Conservation (phyloP, 2,113 vertebrate species). For the Pantherophis guttatus region DNA sequence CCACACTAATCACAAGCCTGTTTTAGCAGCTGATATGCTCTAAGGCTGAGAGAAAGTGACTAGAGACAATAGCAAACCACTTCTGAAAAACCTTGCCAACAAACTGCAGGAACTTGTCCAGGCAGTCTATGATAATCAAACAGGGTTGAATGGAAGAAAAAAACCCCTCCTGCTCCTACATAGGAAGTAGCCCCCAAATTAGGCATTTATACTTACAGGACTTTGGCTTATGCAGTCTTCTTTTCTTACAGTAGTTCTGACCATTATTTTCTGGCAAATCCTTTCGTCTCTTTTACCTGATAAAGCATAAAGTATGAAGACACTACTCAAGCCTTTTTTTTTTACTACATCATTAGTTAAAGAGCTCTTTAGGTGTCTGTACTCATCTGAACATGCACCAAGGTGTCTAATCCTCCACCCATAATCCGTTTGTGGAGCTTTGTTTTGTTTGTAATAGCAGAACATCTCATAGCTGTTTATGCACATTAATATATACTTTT, state of each 20-base stretch:
- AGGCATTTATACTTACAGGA: slow-evolving; percentile 76
- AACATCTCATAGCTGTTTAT: background rate
- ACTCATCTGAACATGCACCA: background rate
- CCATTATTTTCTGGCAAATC: slow-evolving; percentile 90
- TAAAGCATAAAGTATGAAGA: slow-evolving; percentile 52
- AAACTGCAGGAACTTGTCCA: background rate
- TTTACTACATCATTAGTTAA: background rate
- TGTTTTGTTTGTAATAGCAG: background rate
- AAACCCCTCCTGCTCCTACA: background rate
- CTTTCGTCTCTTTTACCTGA: slow-evolving; percentile 93
- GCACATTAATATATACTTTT: background rate
- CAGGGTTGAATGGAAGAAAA: background rate
- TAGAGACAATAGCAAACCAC: background rate
- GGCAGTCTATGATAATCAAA: background rate
- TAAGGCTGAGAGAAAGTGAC: background rate
- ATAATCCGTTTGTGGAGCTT: background rate
- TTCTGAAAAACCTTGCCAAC: background rate
- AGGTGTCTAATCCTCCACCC: no score
- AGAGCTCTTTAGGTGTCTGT: background rate
- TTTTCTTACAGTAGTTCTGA: slow-evolving; percentile 91
- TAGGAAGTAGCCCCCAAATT: background rate
- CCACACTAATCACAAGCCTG: background rate
- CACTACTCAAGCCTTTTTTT: background rate
- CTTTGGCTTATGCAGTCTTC: slow-evolving; percentile 91
- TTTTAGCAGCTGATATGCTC: background rate